Conservation (phyloP, 1,140 invertebrate species). For the Cyclargus thomasi region DNA sequence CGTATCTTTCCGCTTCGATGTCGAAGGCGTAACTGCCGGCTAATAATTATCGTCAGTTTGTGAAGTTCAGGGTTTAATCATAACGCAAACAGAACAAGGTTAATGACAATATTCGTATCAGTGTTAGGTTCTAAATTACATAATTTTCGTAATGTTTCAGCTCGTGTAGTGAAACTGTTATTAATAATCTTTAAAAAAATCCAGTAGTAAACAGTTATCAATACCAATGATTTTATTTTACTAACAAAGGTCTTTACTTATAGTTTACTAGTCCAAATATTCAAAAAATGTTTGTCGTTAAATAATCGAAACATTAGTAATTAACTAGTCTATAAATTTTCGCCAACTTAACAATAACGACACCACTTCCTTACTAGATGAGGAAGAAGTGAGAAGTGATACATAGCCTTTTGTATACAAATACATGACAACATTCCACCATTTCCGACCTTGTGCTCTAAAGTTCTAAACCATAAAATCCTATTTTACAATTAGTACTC, state of each 20-base stretch:
- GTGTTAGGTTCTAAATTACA: too few species aligned
- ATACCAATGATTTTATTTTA: too few species aligned
- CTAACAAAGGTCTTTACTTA: too few species aligned
- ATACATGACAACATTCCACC: neutral
- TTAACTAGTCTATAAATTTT: neutral
- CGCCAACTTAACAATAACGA: neutral
- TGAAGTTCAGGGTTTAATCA: constrained; percentile 48
- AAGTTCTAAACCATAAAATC: neutral
- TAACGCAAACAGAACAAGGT: constrained; percentile 59
- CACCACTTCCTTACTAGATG: neutral
- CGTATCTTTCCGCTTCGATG: constrained; percentile 53
- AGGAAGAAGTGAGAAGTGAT: neutral
- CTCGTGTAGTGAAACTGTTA: too few species aligned
- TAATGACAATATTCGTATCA: constrained; percentile 26
- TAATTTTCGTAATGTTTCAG: neutral
- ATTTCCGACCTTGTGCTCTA: neutral
- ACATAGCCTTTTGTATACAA: neutral
- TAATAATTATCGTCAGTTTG: constrained; percentile 50
- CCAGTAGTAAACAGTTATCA: too few species aligned
- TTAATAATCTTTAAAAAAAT: too few species aligned
- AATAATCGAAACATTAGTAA: neutral
- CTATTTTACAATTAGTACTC: neutral
- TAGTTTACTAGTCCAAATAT: too few species aligned
- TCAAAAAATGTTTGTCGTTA: too few species aligned
- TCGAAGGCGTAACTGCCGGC: constrained; percentile 51